Evolutionary conservation across 2,113 vertebrate genomes (phyloP).

Genomic region (Charina bottae): DNA sequence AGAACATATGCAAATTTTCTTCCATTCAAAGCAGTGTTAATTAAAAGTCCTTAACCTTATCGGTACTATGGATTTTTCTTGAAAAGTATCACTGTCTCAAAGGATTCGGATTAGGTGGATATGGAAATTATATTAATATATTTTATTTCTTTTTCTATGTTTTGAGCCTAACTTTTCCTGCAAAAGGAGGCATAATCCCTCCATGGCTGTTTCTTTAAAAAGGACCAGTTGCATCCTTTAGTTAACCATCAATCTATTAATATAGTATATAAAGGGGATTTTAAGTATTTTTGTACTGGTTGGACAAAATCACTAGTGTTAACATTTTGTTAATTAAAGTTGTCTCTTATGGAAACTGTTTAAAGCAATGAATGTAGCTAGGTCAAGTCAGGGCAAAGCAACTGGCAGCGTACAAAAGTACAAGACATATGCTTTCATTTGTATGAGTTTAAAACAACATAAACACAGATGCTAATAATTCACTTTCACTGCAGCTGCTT

Average conservation of each 20-base stretch:
- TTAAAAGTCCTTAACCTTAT: background rate
- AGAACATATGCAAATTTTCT: background rate
- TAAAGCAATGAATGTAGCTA: slow-evolving; percentile 11
- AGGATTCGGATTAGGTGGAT: background rate
- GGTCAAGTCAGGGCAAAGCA: slow-evolving; percentile 29
- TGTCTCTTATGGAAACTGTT: background rate
- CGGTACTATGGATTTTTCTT: background rate
- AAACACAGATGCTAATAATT: slow-evolving; percentile 57
- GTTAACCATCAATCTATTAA: background rate
- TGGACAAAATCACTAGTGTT: slow-evolving; percentile 2
- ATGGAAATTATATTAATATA: background rate
- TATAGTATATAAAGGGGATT: background rate
- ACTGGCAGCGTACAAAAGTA: slow-evolving; percentile 42
- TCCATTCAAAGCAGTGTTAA: background rate
- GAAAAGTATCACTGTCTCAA: background rate
- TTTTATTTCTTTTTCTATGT: background rate
- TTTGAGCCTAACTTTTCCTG: background rate
- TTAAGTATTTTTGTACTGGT: background rate
- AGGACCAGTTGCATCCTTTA: background rate
- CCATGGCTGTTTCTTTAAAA: background rate
- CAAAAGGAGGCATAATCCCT: background rate
- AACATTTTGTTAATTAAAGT: background rate
- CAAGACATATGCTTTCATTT: slow-evolving; percentile 45
- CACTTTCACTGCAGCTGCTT: slow-evolving; percentile 37
- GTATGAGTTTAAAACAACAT: slow-evolving; percentile 34